A percentile compares a stretch with the other conserved stretches of the same genome.
phyloP scores from a whole-genome alignment of 53 echinoderm and acorn worm genomes.

The Mesocentrotus franciscanus region DNA sequence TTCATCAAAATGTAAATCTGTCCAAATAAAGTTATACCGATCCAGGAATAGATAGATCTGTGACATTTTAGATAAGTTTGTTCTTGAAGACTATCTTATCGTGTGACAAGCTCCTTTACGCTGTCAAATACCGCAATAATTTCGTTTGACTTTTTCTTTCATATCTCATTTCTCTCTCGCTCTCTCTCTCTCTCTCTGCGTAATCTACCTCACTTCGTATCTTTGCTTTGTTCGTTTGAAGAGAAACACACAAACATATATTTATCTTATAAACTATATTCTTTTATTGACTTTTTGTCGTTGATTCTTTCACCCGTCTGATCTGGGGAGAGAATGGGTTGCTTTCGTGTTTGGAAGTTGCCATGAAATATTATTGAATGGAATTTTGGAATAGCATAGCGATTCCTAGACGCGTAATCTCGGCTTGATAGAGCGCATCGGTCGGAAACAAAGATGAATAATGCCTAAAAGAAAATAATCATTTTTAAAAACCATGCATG shows the following conservation, averaged over 20 bases:
- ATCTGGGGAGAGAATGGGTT: not conserved
- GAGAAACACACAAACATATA: slow-evolving; percentile 39
- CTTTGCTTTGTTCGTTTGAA: slow-evolving; percentile 19
- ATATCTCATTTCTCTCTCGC: not conserved
- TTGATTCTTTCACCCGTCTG: not conserved
- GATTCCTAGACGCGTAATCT: slow-evolving; percentile 2
- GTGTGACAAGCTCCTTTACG: slow-evolving; percentile 33
- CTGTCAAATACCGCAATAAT: slow-evolving; percentile 50
- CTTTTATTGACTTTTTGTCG: slow-evolving; percentile 34
- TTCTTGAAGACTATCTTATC: slow-evolving; percentile 1
- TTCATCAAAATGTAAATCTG: not conserved
- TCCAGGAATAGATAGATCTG: not conserved
- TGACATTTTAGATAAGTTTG: not conserved
- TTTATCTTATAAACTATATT: slow-evolving; percentile 49
- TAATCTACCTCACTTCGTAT: slow-evolving; percentile 7
- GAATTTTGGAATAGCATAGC: slow-evolving; percentile 23
- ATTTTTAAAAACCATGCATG: not conserved
- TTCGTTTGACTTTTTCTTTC: slow-evolving; percentile 39
- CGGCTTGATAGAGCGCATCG: not conserved
- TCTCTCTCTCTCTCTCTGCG: not conserved
- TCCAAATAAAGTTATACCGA: not conserved
- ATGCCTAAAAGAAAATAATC: not conserved
- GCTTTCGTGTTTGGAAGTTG: slow-evolving; percentile 38
- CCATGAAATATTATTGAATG: slow-evolving; percentile 51
- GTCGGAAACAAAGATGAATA: slow-evolving; percentile 42